Evolutionary conservation across 2,797 vertebrate genomes (phyloP).

Genomic region (Hephaestus fuliginosus): DNA sequence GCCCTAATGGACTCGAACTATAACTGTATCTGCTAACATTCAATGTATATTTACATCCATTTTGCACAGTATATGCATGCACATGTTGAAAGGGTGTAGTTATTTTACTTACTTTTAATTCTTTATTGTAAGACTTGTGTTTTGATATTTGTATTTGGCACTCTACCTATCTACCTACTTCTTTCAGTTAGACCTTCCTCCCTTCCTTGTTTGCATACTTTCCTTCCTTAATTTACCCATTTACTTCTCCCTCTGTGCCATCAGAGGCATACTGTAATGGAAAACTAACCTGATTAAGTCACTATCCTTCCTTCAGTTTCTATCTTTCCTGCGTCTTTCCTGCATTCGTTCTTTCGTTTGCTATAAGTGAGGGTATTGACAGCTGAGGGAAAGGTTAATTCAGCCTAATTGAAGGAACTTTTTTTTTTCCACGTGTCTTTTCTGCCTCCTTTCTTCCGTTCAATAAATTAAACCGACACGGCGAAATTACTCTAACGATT

Average conservation of each 20-base stretch:
- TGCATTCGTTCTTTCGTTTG: neutral
- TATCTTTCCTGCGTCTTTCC: constrained; percentile 1
- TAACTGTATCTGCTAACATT: no score
- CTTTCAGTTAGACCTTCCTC: neutral
- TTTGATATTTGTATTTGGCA: no score
- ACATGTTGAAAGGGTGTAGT: no score
- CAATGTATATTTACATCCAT: no score
- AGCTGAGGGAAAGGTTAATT: constrained; percentile 32
- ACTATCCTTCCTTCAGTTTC: neutral
- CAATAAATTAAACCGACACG: constrained; percentile 16
- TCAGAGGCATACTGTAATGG: neutral
- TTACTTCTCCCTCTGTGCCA: neutral
- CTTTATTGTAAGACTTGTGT: no score
- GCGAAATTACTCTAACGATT: neutral
- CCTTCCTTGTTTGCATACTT: neutral
- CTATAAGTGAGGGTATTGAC: constrained; percentile 23
- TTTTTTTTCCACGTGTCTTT: neutral
- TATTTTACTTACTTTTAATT: no score
- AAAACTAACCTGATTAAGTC: constrained; percentile 20
- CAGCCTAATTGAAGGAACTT: constrained; percentile 31
- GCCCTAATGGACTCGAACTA: no score
- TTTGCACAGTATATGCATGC: no score
- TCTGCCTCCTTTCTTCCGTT: neutral
- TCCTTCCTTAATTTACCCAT: neutral
- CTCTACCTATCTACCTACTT: no score